Evolutionary conservation across 2,113 vertebrate genomes (phyloP), one percentile per base, ranked within the genome.

Genomic region (Corynorhinus townsendii): DNA sequence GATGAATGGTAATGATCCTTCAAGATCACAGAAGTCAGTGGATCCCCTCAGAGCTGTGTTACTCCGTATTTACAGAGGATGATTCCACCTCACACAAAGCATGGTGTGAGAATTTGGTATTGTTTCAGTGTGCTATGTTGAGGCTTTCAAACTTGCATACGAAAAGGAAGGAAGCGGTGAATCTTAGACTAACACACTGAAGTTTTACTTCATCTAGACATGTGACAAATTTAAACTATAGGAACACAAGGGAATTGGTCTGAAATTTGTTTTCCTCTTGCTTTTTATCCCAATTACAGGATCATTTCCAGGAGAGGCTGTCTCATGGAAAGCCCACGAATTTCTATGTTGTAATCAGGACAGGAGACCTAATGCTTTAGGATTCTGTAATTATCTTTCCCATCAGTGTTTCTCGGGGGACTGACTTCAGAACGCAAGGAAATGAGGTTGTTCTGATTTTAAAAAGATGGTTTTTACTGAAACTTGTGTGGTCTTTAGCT

Each of bases 341-440:
- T 90, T 22, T 49, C 83, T 92, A 19, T 87, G 89, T 68, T 81
- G 26, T 47, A 62, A 90, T 52, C 64, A 81, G 64, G 43, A 76
- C 62, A 89, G 72, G 87, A 94, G 88, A 11, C 28, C 49, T 43
- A 80, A 86, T 93, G 86, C 66, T 91, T 93, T 71, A 90, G 49
- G 75, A 62, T 89, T 76, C 87, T 66, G 94, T 94, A 94, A 94
- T 96, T 92, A 79, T 89, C 62, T 92, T 95, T 94, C 56, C 95
- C 66, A 71, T 92, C 66, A 86, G n/a, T 26, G 3, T 86, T 90
- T 92, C 86, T 76, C 83, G 9, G 45, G 66, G 77, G 49, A 88
- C 72, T 85, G 54, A 43, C 71, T 84, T 69, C 52, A 22, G 17
- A 28, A 77, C 47, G 69, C 43, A 69, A 95, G 64, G 52, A 92